Evolutionary conservation across 2,888 invertebrate species (phyloP).

Genomic region (Abscondita cerata): DNA sequence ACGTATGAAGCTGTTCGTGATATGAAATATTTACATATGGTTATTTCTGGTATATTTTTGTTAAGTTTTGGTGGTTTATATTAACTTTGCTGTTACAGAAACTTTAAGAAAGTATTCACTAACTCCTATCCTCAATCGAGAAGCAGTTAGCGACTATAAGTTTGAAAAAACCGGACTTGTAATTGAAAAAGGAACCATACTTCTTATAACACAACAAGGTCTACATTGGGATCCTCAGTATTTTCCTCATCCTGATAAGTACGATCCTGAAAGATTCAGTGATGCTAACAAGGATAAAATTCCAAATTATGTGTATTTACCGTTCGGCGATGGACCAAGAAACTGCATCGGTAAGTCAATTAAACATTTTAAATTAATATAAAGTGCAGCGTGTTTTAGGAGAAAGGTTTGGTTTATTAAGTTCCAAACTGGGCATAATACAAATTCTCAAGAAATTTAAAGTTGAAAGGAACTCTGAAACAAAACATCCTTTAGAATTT

Average conservation of each 20-base stretch:
- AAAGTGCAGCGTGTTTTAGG: conserved; percentile 2
- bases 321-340: too few relatives aligned
- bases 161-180: background rate
- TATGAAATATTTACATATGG: conserved; percentile 62
- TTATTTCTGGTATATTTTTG: conserved; percentile 55
- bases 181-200: too few relatives aligned
- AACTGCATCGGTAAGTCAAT: conserved; percentile 41
- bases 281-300: too few relatives aligned
- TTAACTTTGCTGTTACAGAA: conserved; percentile 51
- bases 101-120: conserved; percentile 58
- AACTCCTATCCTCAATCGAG: conserved; percentile 48
- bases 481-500: background rate
- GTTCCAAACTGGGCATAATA: too few relatives aligned
- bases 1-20: conserved; percentile 60
- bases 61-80: background rate
- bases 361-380: too few relatives aligned
- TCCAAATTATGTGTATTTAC: too few relatives aligned
- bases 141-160: conserved; percentile 45
- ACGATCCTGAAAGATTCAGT: too few relatives aligned
- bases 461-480: too few relatives aligned
- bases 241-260: too few relatives aligned
- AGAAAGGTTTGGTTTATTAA: conserved; percentile 11
- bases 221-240: too few relatives aligned
- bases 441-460: too few relatives aligned
- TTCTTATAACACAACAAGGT: too few relatives aligned